Conservation (phyloP, 2,797 vertebrate species). For the Pyrrhura leucotis region DNA sequence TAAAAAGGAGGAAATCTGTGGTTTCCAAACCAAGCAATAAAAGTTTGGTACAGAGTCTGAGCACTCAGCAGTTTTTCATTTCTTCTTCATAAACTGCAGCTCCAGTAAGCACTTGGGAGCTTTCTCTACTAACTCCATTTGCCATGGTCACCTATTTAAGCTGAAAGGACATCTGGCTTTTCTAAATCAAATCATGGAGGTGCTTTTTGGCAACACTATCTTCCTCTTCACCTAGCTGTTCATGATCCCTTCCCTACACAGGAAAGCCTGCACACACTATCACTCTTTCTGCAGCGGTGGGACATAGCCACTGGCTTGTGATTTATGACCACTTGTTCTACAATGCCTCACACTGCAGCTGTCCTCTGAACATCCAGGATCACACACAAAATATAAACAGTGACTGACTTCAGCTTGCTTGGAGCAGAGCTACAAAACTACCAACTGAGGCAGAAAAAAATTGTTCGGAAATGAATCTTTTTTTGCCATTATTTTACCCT, state of each 20-base stretch:
- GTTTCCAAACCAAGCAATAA: conserved; percentile 63
- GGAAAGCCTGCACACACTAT: background rate
- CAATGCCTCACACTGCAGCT: background rate
- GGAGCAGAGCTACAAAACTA: background rate
- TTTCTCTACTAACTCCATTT: conserved; percentile 4
- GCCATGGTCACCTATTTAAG: conserved; percentile 49
- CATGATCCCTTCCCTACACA: background rate
- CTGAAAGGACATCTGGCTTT: conserved; percentile 59
- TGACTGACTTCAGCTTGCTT: background rate
- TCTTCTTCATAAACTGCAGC: conserved; percentile 21
- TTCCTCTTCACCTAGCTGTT: background rate
- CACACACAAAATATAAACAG: background rate
- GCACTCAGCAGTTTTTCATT: conserved; percentile 65
- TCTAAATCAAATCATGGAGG: conserved; percentile 30
- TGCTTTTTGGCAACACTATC: conserved; percentile 28
- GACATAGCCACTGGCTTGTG: background rate
- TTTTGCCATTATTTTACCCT: background rate
- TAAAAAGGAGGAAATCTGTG: conserved; percentile 45
- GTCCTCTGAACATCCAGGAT: background rate
- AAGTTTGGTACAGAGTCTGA: conserved; percentile 29
- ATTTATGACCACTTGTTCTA: background rate
- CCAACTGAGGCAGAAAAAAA: background rate
- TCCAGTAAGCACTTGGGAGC: conserved; percentile 4
- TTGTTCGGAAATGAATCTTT: background rate
- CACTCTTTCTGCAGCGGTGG: background rate